Conservation (phyloP, 2,888 invertebrate genomes). For the Glomeris marginata region DNA sequence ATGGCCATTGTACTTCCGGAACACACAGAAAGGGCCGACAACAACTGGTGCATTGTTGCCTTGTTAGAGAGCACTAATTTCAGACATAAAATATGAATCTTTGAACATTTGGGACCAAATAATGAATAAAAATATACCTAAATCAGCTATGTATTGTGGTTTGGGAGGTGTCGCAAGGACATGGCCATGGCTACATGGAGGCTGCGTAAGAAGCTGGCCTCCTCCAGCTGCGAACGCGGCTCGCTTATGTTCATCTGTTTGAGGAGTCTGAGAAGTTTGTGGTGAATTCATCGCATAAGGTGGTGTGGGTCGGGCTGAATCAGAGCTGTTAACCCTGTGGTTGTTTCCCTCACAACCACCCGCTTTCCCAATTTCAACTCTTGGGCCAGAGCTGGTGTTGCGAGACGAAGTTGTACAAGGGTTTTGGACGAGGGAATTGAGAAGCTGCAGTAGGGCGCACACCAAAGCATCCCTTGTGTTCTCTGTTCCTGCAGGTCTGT, state of each 20-base stretch:
- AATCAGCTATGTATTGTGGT: conserved; percentile 7
- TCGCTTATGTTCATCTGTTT: conserved; percentile 76
- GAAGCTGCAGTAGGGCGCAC: conserved; percentile 26
- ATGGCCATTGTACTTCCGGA: conserved; percentile 52
- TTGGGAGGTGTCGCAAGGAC: conserved; percentile 3
- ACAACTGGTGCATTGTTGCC: conserved; percentile 65
- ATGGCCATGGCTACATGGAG: conserved; percentile 5
- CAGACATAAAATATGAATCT: not conserved
- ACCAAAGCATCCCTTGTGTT: conserved; percentile 24
- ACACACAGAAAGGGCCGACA: conserved; percentile 63
- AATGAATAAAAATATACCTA: conserved; percentile 2
- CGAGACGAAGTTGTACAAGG: not conserved
- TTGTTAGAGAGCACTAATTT: conserved; percentile 21
- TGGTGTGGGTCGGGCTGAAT: no score
- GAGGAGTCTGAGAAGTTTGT: conserved; percentile 32
- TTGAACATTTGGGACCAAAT: not conserved
- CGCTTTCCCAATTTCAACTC: no score
- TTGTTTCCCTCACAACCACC: no score
- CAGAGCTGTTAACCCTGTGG: no score
- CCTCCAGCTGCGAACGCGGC: conserved; percentile 21
- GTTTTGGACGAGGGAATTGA: conserved; percentile 25
- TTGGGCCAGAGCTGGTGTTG: no score
- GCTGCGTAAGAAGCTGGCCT: not conserved
- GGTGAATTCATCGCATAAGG: no score
- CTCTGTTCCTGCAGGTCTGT: no score